Conservation (phyloP, 2,113 vertebrate genomes). For the Bothrops jararaca region DNA sequence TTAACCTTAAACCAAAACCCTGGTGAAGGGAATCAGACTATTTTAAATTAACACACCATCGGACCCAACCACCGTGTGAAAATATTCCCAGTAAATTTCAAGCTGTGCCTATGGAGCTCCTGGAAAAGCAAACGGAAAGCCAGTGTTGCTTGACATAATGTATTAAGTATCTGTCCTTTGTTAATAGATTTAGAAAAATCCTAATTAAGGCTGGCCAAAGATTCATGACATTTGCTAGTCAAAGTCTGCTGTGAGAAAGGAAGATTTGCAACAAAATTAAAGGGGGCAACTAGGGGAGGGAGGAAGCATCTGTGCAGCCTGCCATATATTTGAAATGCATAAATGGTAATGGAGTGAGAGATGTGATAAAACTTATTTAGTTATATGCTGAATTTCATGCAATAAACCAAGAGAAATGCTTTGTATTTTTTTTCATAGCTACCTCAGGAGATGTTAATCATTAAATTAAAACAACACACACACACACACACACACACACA, state of each 20-base stretch:
- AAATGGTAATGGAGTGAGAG: constrained; percentile 62
- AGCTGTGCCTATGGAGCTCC: constrained; percentile 55
- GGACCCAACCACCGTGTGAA: constrained; percentile 44
- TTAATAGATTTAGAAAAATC: constrained; percentile 64
- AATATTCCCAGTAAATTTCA: constrained; percentile 52
- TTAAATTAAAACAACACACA: background rate
- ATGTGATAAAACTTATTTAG: constrained; percentile 64
- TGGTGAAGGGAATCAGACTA: constrained; percentile 59
- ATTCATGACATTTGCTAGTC: constrained; percentile 58
- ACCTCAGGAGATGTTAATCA: constrained; percentile 49
- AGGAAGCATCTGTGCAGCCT: constrained; percentile 37
- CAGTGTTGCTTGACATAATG: constrained; percentile 53
- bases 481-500: background rate
- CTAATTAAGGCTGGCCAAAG: constrained; percentile 51
- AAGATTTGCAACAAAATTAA: constrained; percentile 60
- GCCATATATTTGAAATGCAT: constrained; percentile 60
- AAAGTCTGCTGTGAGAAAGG: constrained; percentile 49
- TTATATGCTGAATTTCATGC: constrained; percentile 58
- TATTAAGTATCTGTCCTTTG: constrained; percentile 62
- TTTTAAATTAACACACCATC: constrained; percentile 57
- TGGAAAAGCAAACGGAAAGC: constrained; percentile 47
- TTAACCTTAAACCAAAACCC: constrained; percentile 66
- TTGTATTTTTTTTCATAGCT: constrained; percentile 51
- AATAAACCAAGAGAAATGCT: constrained; percentile 61
- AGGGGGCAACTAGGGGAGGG: constrained; percentile 23